Percentiles rank a stretch among this genome's conserved stretches.
phyloP scores from a whole-genome alignment of 2,797 vertebrate species.

The Melanotaenia nigrans region DNA sequence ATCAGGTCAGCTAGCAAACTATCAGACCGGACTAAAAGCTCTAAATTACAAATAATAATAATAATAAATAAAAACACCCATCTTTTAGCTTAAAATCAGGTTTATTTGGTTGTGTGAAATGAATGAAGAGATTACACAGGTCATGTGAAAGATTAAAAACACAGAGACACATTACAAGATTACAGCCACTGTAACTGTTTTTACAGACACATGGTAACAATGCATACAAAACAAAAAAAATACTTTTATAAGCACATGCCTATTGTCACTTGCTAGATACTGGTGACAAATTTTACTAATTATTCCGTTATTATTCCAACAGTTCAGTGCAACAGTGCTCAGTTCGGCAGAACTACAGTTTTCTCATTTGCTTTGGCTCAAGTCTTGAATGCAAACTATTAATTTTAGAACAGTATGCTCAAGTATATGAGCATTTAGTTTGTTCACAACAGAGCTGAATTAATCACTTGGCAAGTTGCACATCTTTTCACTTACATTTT shows the following conservation, averaged over 20 bases:
- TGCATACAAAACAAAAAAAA: neutral
- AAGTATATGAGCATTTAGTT: neutral
- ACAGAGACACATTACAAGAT: constrained; percentile 5
- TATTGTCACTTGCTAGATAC: neutral
- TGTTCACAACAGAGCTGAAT: neutral
- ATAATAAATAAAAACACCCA: too few relatives aligned
- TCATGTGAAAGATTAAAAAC: neutral
- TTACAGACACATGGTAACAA: neutral
- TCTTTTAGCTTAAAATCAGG: neutral
- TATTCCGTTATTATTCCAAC: neutral
- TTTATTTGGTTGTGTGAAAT: constrained; percentile 15
- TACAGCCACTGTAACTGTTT: neutral
- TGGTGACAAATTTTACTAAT: neutral
- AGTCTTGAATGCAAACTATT: neutral
- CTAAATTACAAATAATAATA: too few relatives aligned
- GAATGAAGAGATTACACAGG: neutral
- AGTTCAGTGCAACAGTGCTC: neutral
- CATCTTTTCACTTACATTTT: too few relatives aligned
- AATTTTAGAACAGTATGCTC: neutral
- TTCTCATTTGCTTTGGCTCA: neutral
- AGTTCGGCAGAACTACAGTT: constrained; percentile 1
- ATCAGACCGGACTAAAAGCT: too few relatives aligned
- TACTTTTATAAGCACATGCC: neutral
- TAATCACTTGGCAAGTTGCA: too few relatives aligned
- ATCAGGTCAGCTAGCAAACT: too few relatives aligned